Conservation (phyloP, 2,113 vertebrate genomes). For the Terrapene triunguis region DNA sequence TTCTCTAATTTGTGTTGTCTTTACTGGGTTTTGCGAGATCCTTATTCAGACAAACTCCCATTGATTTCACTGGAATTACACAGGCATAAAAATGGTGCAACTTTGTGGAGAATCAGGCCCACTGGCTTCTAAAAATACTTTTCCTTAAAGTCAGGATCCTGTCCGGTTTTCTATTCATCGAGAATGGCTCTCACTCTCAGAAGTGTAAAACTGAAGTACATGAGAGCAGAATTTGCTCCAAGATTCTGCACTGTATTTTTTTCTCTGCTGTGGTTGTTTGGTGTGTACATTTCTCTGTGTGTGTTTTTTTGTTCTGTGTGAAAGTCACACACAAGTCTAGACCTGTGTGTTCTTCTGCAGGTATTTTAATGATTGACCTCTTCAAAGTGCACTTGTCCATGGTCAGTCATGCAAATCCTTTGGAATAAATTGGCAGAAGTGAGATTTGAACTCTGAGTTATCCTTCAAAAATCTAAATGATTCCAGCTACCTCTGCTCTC, state of each 20-base stretch:
- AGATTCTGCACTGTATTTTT: background rate
- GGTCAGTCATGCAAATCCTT: background rate
- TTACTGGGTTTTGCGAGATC: background rate
- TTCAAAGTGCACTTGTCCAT: background rate
- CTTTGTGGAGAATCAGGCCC: fast-evolving
- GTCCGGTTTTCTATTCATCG: background rate
- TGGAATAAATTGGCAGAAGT: fast-evolving
- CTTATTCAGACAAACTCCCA: background rate
- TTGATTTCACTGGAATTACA: background rate
- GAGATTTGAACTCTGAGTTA: background rate
- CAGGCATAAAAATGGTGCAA: too few species aligned
- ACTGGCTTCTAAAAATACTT: background rate
- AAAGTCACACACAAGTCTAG: background rate
- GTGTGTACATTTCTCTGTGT: background rate
- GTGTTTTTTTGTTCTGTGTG: background rate
- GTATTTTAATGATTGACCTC: background rate
- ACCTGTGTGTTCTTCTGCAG: fast-evolving
- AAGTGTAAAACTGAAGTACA: background rate
- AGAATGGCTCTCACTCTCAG: background rate
- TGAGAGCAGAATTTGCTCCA: background rate
- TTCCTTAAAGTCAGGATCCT: background rate
- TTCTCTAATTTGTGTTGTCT: background rate
- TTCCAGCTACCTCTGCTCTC: background rate
- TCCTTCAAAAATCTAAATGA: fast-evolving
- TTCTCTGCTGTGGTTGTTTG: background rate